phyloP scores from a whole-genome alignment of 2,113 vertebrate genomes.

The Leptodactylus fuscus region DNA sequence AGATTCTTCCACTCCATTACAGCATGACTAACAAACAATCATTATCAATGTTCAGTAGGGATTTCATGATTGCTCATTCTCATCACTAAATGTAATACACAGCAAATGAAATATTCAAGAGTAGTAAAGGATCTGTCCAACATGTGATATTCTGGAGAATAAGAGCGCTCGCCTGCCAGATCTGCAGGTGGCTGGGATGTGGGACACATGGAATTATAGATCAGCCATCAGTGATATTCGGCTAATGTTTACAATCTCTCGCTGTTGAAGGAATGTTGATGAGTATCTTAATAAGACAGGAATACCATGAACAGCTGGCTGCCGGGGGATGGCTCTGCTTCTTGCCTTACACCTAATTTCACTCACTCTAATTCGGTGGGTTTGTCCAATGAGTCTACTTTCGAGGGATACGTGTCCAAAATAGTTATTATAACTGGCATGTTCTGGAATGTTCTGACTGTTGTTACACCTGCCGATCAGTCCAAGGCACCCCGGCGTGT shows the following conservation, averaged over 20 bases:
- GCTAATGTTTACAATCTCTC: not conserved
- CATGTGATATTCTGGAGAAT: constrained; percentile 10
- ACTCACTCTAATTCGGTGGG: constrained; percentile 5
- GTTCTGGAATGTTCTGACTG: not conserved
- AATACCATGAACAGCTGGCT: constrained; percentile 59
- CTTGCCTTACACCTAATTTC: constrained; percentile 51
- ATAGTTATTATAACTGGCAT: not conserved
- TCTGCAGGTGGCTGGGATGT: constrained; percentile 6
- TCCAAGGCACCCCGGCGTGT: no score
- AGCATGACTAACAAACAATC: constrained; percentile 30
- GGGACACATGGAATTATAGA: not conserved
- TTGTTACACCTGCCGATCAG: no score
- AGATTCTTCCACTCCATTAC: constrained; percentile 30
- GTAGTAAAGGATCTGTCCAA: not conserved
- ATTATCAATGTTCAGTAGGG: constrained; percentile 23
- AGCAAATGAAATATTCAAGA: not conserved
- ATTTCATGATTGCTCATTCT: constrained; percentile 5
- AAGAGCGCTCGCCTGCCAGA: not conserved
- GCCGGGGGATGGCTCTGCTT: constrained; percentile 41
- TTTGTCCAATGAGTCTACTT: not conserved
- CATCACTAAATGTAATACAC: not conserved
- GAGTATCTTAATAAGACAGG: constrained; percentile 53
- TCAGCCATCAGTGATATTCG: not conserved
- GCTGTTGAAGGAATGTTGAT: not conserved
- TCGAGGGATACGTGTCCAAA: not conserved